Base-by-base conservation (phyloP, 1,140 invertebrate species). In the Dendroctonus ponderosae region DNA sequence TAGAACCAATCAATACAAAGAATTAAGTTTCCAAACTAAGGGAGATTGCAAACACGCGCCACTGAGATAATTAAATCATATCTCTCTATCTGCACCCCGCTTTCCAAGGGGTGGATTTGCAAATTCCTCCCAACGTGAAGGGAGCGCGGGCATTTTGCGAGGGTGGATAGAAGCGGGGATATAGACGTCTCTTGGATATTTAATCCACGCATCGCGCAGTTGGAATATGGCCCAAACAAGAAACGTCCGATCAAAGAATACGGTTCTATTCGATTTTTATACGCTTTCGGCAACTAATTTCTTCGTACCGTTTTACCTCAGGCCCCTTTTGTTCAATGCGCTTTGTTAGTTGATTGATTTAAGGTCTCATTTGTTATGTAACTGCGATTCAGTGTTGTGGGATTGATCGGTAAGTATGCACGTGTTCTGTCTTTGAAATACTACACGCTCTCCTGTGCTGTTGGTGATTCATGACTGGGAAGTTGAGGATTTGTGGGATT, bases 61-160 rank as follows among this genome's bases (percentile, higher is more conserved):
- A 14, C 11, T n/a, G 39, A 38, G 15, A 12, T 58, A 58, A 58
- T 58, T 58, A 44, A 58, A 58, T 58, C 41, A 40, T 58, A 58
- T 58, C 41, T 58, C 56, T n/a, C 42, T 9, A n/a, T 46, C 14
- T 43, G 41, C 8, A 44, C 56, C 12, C 56, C 46, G 46, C 26
- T 14, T 51, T 51, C 8, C 49, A 51, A 51, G 14, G 49, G 49
- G 49, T 26, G 37, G 37, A 37, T 51, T 51, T 15, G 49, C 48
- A 12, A 51, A 51, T 51, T 37, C 5, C 11, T 37, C 49, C 49
- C 37, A 6, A 5, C 37, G 37, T 51, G 14, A 2, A 26, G 26
- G 3, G 8, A 51, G 15, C 48, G 58, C 44, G 58, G 58, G 58
- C 14, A 38, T 44, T 61, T 61, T 49, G 46, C 44, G 58, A 61